Conservation (phyloP, 2,888 invertebrate species). For the Mantis religiosa region DNA sequence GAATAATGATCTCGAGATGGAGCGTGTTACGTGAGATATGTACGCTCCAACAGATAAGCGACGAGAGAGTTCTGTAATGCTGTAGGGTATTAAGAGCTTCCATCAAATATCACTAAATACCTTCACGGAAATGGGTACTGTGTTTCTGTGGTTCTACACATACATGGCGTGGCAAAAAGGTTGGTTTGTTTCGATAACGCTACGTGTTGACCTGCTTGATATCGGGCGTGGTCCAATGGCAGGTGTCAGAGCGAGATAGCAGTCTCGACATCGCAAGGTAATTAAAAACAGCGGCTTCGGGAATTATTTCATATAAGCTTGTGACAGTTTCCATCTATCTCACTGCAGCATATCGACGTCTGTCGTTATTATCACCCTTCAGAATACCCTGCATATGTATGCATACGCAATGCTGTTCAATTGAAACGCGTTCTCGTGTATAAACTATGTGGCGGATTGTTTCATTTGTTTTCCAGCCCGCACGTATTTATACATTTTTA, state of each 20-base stretch:
- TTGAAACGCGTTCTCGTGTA: background rate
- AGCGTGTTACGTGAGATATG: no score
- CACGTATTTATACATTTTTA: background rate
- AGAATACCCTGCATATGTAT: background rate
- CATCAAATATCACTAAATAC: no score
- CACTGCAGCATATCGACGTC: background rate
- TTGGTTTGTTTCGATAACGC: background rate
- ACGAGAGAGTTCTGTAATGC: no score
- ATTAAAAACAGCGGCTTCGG: background rate
- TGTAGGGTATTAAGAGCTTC: no score
- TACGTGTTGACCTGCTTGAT: background rate
- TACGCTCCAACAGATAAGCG: no score
- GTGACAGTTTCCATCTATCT: background rate
- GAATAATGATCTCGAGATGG: no score
- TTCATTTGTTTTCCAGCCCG: background rate
- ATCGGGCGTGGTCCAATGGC: background rate
- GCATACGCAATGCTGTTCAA: background rate
- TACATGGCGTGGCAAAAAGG: background rate
- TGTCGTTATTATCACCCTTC: background rate
- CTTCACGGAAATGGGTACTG: no score
- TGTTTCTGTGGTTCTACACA: background rate
- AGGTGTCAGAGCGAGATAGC: background rate
- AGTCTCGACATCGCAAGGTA: background rate
- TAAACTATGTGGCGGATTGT: background rate
- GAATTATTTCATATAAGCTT: background rate